Conservation (phyloP, 2,797 vertebrate species). For the Trachops cirrhosus region DNA sequence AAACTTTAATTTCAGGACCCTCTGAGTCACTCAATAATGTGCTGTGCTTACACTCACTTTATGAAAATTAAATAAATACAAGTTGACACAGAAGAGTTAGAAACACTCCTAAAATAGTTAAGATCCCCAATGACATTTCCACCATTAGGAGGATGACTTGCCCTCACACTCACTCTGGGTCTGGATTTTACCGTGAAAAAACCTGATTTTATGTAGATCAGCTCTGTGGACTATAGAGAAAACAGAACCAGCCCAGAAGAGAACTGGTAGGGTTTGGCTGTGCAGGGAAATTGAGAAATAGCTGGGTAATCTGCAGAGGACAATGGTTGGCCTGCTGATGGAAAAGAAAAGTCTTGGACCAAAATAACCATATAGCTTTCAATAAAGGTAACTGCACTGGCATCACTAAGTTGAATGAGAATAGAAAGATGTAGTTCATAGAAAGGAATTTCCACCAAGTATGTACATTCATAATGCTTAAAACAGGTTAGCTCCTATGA, state of each 20-base stretch:
- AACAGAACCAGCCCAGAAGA: background rate
- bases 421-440: background rate
- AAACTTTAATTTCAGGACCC: background rate
- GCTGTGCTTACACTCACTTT: background rate
- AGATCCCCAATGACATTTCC: rapidly evolving
- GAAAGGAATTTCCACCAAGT: background rate
- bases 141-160: background rate
- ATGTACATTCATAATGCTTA: background rate
- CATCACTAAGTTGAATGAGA: background rate
- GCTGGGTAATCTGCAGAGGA: background rate
- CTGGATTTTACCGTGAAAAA: background rate
- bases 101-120: background rate
- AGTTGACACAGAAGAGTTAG: background rate
- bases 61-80: background rate
- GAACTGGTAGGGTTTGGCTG: background rate
- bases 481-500: background rate
- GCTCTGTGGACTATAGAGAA: background rate
- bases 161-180: background rate
- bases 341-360: background rate
- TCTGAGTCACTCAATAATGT: background rate
- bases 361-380: background rate
- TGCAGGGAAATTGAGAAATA: background rate
- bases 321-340: background rate
- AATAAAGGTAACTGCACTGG: background rate
- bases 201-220: background rate